Evolutionary conservation across 2,797 vertebrate species (phyloP).

Genomic region (Rousettus madagascariensis): DNA sequence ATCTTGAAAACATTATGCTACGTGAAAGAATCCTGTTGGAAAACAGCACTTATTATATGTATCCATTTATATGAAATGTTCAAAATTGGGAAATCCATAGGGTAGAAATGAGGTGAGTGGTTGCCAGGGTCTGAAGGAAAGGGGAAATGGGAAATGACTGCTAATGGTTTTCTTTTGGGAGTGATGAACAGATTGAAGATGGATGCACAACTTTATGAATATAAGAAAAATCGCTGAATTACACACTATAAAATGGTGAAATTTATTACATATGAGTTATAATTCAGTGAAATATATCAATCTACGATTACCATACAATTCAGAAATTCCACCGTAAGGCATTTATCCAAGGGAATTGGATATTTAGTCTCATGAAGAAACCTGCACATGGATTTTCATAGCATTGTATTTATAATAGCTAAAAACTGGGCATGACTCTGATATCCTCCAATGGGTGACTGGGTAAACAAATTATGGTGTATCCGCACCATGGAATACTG

Average conservation of each 20-base stretch:
- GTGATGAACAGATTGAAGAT: neutral
- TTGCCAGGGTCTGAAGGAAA: neutral
- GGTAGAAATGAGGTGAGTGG: neutral
- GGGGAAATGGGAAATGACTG: neutral
- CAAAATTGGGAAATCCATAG: neutral
- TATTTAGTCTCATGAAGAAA: neutral
- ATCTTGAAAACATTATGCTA: neutral
- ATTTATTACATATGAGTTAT: neutral
- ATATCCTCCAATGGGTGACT: neutral
- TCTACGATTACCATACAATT: neutral
- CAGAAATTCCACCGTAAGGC: neutral
- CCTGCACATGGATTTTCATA: neutral
- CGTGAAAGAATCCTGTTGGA: neutral
- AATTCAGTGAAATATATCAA: neutral
- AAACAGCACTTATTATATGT: neutral
- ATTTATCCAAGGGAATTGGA: neutral
- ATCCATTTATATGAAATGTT: neutral
- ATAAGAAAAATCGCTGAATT: neutral
- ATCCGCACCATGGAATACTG: neutral
- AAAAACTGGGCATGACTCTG: neutral
- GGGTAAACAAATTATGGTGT: neutral
- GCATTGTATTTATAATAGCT: neutral
- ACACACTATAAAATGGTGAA: neutral
- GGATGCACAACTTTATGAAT: neutral
- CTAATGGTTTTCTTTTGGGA: neutral